Conservation (phyloP, 2,113 vertebrate species). For the Pyrgilauda ruficollis region DNA sequence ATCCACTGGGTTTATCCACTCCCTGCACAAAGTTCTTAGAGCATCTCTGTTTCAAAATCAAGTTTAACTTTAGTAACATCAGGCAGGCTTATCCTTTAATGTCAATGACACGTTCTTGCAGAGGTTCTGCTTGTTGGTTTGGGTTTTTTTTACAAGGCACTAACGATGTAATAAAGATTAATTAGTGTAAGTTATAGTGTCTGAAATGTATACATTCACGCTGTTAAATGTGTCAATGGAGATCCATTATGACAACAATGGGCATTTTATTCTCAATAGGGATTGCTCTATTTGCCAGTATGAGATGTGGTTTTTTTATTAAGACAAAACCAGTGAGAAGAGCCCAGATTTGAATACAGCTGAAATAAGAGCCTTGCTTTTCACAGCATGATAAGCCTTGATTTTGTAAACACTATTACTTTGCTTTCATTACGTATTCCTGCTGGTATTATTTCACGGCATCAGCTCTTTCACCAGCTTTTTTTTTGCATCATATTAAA, state of each 20-base stretch:
- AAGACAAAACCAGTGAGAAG: conserved; percentile 62
- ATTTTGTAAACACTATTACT: conserved; percentile 46
- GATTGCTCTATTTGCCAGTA: conserved; percentile 69
- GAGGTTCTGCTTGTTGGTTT: neutral
- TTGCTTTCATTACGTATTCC: conserved; percentile 24
- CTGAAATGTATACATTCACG: conserved; percentile 71
- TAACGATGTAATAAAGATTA: conserved; percentile 71
- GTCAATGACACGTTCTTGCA: neutral
- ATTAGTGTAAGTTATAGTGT: conserved; percentile 66
- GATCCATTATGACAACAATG: conserved; percentile 71
- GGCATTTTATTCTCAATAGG: conserved; percentile 68
- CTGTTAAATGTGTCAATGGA: conserved; percentile 73
- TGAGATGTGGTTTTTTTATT: conserved; percentile 63
- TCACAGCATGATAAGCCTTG: conserved; percentile 15
- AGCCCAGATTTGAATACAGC: conserved; percentile 26
- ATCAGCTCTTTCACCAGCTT: neutral
- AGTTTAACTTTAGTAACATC: conserved; percentile 2
- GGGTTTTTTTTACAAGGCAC: conserved; percentile 28
- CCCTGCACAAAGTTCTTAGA: neutral
- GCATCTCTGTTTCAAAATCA: conserved; percentile 27
- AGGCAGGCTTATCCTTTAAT: conserved; percentile 21
- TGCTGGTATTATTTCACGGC: neutral
- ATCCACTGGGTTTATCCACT: neutral
- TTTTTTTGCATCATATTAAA: neutral
- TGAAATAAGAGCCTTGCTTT: conserved; percentile 37